Conservation (phyloP, 2,113 vertebrate genomes). For the Dipodomys spectabilis region DNA sequence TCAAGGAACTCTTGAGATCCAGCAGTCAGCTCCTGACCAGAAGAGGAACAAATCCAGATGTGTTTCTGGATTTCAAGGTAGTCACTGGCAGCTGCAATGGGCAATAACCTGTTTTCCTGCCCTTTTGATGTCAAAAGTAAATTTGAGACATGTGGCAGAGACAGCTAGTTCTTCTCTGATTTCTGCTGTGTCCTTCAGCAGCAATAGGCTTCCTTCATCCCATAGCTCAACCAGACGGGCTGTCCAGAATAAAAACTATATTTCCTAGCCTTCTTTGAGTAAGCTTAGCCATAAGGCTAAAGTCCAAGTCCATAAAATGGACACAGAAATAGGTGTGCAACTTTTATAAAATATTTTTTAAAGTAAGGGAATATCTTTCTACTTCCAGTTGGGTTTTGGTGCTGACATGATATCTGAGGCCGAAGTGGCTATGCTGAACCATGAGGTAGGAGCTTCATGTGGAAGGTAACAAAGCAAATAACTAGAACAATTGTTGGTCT, state of each 20-base stretch:
- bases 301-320: background rate
- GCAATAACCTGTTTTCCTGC: background rate
- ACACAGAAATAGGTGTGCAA: background rate
- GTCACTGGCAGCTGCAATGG: background rate
- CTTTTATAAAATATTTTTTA: slow-evolving; percentile 31
- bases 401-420: background rate
- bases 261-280: slow-evolving; percentile 36
- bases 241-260: background rate
- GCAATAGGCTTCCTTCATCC: background rate
- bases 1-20: background rate
- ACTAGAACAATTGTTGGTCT: background rate
- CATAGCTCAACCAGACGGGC: background rate
- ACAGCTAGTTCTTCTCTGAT: background rate
- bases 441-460: background rate
- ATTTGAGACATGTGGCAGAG: background rate
- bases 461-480: background rate
- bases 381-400: background rate
- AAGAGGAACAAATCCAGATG: background rate
- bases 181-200: background rate
- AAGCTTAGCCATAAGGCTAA: background rate
- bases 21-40: background rate
- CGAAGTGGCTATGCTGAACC: background rate
- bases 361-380: background rate
- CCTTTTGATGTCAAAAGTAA: background rate
- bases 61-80: background rate